phyloP scores from a whole-genome alignment of 2,888 invertebrate species.

The Ichneumoninae sp. region DNA sequence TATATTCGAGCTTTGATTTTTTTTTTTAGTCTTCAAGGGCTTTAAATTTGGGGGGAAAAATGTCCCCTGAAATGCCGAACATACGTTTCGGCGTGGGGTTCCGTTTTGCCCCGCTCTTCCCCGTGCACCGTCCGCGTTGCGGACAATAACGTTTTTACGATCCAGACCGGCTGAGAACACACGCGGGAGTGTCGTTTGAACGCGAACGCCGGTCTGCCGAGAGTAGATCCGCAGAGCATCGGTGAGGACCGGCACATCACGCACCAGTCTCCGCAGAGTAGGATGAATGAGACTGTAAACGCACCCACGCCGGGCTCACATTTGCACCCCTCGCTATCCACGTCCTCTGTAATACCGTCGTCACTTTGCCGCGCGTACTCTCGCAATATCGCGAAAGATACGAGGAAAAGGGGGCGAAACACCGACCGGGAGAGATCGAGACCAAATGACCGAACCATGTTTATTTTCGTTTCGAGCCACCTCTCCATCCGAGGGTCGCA shows the following conservation, averaged over 20 bases:
- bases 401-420: conserved; percentile 1
- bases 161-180: conserved; percentile 18
- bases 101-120: background rate
- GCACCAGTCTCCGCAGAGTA: conserved; percentile 26
- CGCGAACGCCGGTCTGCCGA: conserved; percentile 20
- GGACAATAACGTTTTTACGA: conserved; percentile 61
- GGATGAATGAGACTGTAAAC: conserved; percentile 63
- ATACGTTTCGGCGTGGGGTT: background rate
- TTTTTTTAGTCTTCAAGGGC: too few species aligned
- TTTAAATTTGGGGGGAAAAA: background rate
- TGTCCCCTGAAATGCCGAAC: background rate
- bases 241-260: conserved; percentile 2
- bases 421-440: conserved; percentile 18
- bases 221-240: conserved; percentile 18
- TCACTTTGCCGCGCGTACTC: conserved; percentile 20
- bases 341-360: conserved; percentile 25
- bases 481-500: background rate
- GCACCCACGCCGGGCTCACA: conserved; percentile 40
- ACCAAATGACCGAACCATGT: conserved; percentile 14
- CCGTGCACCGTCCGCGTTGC: background rate
- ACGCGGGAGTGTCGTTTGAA: background rate
- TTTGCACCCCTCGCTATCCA: conserved; percentile 30
- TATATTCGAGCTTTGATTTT: too few species aligned
- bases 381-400: conserved; percentile 24
- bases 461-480: background rate